A percentile compares a stretch with the other conserved stretches of the same genome.
Conservation (phyloP, 2,113 vertebrate species). For the Hypocryptadius cinnamomeus region DNA sequence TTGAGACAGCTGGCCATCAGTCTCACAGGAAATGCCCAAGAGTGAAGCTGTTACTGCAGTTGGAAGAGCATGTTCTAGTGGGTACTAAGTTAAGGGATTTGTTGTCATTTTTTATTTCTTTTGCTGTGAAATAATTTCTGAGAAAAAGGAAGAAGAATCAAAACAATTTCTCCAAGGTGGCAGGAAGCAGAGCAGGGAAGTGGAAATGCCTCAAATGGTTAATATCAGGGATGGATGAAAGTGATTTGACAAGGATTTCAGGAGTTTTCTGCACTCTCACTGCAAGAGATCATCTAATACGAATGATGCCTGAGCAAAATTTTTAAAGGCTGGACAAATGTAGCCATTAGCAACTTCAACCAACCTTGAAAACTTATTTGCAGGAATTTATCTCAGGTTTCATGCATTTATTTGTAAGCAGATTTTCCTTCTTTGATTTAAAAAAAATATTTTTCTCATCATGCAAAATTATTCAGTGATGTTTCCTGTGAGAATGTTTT, state of each 20-base stretch:
- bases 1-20: neutral
- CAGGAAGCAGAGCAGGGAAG: neutral
- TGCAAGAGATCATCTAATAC: neutral
- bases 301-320: neutral
- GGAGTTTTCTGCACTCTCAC: neutral
- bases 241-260: neutral
- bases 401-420: neutral
- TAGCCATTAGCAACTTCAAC: neutral
- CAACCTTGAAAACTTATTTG: neutral
- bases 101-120: neutral
- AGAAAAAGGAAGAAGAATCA: neutral
- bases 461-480: neutral
- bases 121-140: neutral
- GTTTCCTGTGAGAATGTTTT: neutral
- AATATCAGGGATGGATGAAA: neutral
- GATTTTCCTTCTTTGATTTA: neutral
- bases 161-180: neutral
- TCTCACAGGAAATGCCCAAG: neutral
- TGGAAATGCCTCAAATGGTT: neutral
- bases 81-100: neutral
- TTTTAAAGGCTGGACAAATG: neutral
- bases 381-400: neutral
- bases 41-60: neutral
- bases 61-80: neutral
- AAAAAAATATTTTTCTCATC: neutral